Conservation (phyloP, 2,888 invertebrate species). For the Aricia artaxerxes region DNA sequence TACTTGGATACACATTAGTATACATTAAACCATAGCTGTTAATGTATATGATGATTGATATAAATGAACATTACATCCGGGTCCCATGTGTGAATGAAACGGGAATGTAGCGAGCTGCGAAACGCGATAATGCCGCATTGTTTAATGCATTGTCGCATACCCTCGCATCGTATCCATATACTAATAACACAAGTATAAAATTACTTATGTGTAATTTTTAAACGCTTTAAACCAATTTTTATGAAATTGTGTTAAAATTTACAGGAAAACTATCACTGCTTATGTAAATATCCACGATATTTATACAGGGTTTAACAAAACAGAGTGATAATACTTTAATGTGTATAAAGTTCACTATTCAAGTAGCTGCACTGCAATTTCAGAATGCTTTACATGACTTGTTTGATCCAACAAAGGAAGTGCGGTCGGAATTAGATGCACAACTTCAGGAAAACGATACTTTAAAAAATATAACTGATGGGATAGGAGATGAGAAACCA, state of each 20-base stretch:
- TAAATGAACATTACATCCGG: neutral
- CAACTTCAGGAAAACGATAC: neutral
- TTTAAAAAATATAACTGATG: neutral
- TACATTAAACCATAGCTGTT: neutral
- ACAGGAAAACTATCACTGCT: no score
- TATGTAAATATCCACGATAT: no score
- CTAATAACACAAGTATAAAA: no score
- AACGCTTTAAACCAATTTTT: no score
- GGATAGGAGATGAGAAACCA: neutral
- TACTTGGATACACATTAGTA: neutral
- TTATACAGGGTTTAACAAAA: no score
- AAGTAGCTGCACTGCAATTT: neutral
- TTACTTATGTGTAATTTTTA: no score
- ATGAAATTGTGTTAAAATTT: no score
- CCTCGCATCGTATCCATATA: neutral
- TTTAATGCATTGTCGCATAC: neutral
- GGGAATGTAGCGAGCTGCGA: neutral
- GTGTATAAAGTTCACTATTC: no score
- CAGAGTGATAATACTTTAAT: no score
- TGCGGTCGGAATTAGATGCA: neutral
- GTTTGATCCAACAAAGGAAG: neutral
- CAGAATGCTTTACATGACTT: neutral
- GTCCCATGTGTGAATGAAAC: slow-evolving; percentile 2
- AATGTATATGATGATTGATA: neutral
- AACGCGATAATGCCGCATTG: slow-evolving; percentile 6